Percentiles rank a stretch among this genome's conserved stretches.
These are phyloP conservation scores for Plutomurus gul DNA, from an alignment of 1,140 invertebrate genomes.

Conservation along the genomic window DNA sequence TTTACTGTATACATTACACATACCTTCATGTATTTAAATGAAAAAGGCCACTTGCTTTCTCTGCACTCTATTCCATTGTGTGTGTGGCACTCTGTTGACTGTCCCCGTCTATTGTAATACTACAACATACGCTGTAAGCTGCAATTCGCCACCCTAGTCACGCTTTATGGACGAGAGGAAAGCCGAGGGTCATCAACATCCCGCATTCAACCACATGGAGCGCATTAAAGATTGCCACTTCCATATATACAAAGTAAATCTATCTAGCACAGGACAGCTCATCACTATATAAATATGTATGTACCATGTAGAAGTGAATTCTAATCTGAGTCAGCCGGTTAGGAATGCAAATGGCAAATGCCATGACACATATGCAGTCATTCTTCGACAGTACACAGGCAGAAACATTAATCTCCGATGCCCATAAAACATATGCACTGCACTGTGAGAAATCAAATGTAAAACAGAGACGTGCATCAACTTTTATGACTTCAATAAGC, in stretches of 20 bases:
- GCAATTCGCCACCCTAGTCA: slow-evolving; percentile 18
- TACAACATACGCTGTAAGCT: not conserved
- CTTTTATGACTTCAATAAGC: not conserved
- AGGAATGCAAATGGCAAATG: slow-evolving; percentile 40
- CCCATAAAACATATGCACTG: not conserved
- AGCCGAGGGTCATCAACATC: slow-evolving; percentile 15
- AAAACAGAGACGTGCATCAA: too few species aligned
- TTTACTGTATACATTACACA: too few species aligned
- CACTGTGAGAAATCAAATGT: too few species aligned
- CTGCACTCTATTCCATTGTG: not conserved
- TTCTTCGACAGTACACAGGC: too few species aligned
- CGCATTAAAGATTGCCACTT: slow-evolving; percentile 19
- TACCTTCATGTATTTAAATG: too few species aligned
- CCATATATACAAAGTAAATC: not conserved
- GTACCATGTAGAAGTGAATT: not conserved
- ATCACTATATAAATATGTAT: not conserved
- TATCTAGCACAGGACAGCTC: not conserved
- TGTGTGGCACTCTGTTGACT: not conserved
- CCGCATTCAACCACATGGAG: slow-evolving; percentile 4
- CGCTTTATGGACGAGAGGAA: slow-evolving; percentile 5
- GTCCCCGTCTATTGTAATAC: too few species aligned
- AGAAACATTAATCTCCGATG: slow-evolving; percentile 8
- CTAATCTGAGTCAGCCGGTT: slow-evolving; percentile 35
- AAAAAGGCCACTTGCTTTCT: too few species aligned
- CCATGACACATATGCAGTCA: not conserved